phyloP scores from a whole-genome alignment of 1,140 invertebrate species.

The Ostrea denselamellosa region DNA sequence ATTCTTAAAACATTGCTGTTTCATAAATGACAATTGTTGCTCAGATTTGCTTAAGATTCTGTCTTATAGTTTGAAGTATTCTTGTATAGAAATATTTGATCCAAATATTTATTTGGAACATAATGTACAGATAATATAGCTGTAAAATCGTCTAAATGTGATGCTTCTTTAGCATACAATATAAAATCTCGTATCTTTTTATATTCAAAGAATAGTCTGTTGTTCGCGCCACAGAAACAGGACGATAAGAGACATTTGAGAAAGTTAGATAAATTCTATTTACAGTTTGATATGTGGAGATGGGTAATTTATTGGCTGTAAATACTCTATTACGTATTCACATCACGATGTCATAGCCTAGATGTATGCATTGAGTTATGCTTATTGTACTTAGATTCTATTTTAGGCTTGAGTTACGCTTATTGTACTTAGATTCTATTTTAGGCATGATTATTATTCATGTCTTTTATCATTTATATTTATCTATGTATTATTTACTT shows the following conservation, averaged over 20 bases:
- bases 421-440: background rate
- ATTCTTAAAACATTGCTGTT: background rate
- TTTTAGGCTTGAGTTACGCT: background rate
- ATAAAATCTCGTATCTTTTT: too few species aligned
- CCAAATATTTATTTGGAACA: too few species aligned
- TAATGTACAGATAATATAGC: too few species aligned
- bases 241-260: background rate
- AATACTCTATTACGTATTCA: background rate
- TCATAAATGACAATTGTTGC: background rate
- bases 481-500: background rate
- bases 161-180: too few species aligned
- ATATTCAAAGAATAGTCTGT: too few species aligned
- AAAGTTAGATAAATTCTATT: background rate
- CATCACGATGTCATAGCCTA: background rate
- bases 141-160: too few species aligned
- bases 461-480: background rate
- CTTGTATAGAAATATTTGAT: too few species aligned
- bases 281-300: background rate
- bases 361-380: background rate
- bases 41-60: background rate
- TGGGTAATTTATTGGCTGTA: background rate
- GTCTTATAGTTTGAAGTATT: background rate
- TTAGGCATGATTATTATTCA: background rate
- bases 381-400: background rate
- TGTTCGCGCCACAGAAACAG: too few species aligned